Base-by-base conservation (phyloP, 2,797 vertebrate species). In the Moxostoma hubbsi region DNA sequence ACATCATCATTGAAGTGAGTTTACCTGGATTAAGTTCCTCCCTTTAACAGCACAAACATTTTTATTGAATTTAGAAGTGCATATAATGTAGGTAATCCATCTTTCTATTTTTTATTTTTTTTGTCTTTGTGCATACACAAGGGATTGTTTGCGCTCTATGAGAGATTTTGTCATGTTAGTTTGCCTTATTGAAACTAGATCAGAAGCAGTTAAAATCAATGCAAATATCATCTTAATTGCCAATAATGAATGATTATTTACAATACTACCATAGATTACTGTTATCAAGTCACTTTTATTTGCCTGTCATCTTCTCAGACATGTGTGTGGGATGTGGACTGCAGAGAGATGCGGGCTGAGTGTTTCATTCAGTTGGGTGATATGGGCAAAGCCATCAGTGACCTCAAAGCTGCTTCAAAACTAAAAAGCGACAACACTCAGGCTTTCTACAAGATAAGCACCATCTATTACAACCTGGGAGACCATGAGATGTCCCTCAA, bases 381-480 rank as follows among this genome's bases (percentile, higher is more conserved):
- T 79, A 95, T 95, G 89, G 94, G 96, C 70, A 99, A 97, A 91
- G 97, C 98, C 68, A 94, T 99, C 92, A 95, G 92, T 81, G 98
- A 99, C 94, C 94, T 99, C 73, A 99, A 98, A 92, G 96, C 95
- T 53, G 89, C 96, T 54, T 96, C 97, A 71, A 99, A 99, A 89
- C 87, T 99, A 84, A 98, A 94, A 92, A 98, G 81, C 18, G 98
- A 98, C 90, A 99, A 99, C 78, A 99, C 97, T 0, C 94, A 95
- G 89, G 97, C 97, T 55, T 99, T 97, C 89, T 97, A 96, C 92
- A 96, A 95, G 89, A 96, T 99, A 90, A 98, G 97, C 94, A 96
- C 67, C 77, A 96, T 99, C 89, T 97, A 99, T 88, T 99, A 99
- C 83, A 91, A 95, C 47, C 93, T 98, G 36, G 98, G 98, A 85